Evolutionary conservation across 2,888 invertebrate genomes (phyloP).

Genomic region (Acleris cristana): DNA sequence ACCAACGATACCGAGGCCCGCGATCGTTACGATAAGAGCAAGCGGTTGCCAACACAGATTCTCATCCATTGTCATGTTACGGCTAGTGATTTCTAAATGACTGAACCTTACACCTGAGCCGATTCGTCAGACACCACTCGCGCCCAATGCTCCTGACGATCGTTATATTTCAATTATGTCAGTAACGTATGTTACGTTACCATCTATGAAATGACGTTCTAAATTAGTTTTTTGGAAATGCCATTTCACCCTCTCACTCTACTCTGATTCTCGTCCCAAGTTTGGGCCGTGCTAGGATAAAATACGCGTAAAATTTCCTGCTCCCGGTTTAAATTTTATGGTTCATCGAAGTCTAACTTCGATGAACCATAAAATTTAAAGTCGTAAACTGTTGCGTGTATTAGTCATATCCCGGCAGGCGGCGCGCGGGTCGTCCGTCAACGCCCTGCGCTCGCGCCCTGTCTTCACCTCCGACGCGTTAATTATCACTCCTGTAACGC

Average conservation of each 20-base stretch:
- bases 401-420: slow-evolving; percentile 58
- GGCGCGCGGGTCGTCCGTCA: slow-evolving; percentile 62
- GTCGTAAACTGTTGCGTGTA: slow-evolving; percentile 56
- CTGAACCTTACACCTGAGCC: slow-evolving; percentile 53
- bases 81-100: slow-evolving; percentile 51
- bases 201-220: slow-evolving; percentile 27
- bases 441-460: slow-evolving; percentile 52
- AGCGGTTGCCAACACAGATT: slow-evolving; percentile 57
- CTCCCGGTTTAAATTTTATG: slow-evolving; percentile 62
- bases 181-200: slow-evolving; percentile 31
- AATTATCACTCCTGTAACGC: slow-evolving; percentile 66
- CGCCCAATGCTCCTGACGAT: slow-evolving; percentile 43
- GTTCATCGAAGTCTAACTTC: slow-evolving; percentile 64
- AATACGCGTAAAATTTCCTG: slow-evolving; percentile 49
- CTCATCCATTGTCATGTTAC: slow-evolving; percentile 58
- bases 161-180: slow-evolving; percentile 46
- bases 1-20: slow-evolving; percentile 43
- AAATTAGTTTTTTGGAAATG: slow-evolving; percentile 31
- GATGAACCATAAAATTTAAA: too few relatives aligned
- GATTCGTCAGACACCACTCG: slow-evolving; percentile 53
- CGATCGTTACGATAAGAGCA: slow-evolving; percentile 53
- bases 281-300: slow-evolving; percentile 39
- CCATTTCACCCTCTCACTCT: neutral
- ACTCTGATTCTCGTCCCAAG: slow-evolving; percentile 14
- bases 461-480: slow-evolving; percentile 66